Conservation (phyloP, 1,140 invertebrate species). For the Caenorhabditis latens region DNA sequence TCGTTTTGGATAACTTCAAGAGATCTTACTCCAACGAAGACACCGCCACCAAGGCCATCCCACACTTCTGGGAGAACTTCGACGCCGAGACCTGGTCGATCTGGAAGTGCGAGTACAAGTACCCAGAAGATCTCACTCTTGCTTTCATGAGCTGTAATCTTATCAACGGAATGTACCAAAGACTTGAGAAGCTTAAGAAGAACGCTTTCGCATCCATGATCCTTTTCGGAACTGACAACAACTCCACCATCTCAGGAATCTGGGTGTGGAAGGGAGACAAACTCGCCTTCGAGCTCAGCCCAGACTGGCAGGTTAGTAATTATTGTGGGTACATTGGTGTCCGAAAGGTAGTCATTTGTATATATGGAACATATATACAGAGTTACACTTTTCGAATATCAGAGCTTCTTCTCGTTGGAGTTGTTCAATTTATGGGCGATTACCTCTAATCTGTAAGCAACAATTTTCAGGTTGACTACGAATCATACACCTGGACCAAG, state of each 20-base stretch:
- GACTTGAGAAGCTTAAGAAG: constrained; percentile 97
- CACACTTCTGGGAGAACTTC: constrained; percentile 98
- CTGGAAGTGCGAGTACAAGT: constrained; percentile 97
- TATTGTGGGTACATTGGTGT: background rate
- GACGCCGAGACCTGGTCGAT: constrained; percentile 96
- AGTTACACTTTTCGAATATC: constrained; percentile 63
- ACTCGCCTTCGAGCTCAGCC: constrained; percentile 87
- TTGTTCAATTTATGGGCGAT: constrained; percentile 24
- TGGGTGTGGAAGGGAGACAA: constrained; percentile 97
- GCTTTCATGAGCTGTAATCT: constrained; percentile 97
- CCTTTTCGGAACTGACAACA: constrained; percentile 91
- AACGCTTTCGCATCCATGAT: constrained; percentile 92
- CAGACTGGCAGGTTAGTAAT: constrained; percentile 80
- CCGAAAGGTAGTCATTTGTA: constrained; percentile 55
- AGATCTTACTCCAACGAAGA: constrained; percentile 96
- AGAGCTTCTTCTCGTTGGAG: constrained; percentile 62
- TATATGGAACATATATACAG: constrained; percentile 22
- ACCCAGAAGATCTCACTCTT: constrained; percentile 89
- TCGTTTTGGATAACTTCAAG: constrained; percentile 97
- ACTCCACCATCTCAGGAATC: constrained; percentile 93
- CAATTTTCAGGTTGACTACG: constrained; percentile 86
- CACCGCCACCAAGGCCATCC: constrained; percentile 87
- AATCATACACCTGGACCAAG: constrained; percentile 96
- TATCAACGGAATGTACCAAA: constrained; percentile 94
- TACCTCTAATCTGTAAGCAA: constrained; percentile 51